These are phyloP conservation scores for Macheiramphus alcinus DNA, from an alignment of 2,113 vertebrate species.

Conservation along the genomic window DNA sequence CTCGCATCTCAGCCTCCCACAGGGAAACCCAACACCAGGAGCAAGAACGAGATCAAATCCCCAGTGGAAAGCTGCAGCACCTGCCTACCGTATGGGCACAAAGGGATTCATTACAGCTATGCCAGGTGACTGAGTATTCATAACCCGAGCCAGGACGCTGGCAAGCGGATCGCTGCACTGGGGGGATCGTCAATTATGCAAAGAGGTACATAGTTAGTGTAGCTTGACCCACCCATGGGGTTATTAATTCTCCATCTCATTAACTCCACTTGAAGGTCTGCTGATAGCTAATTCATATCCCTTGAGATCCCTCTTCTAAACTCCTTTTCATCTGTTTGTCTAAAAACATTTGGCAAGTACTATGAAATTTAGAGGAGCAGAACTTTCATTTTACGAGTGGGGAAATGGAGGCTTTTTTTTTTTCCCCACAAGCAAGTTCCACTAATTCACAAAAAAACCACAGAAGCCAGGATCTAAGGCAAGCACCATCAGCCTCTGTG, in stretches of 20 bases:
- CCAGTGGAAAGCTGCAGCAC: background rate
- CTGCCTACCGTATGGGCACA: slow-evolving; percentile 48
- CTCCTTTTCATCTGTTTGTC: background rate
- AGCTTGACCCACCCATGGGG: background rate
- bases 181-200: slow-evolving; percentile 42
- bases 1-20: background rate
- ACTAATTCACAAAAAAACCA: background rate
- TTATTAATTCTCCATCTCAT: slow-evolving; percentile 11
- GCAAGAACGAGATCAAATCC: slow-evolving; percentile 40
- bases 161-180: background rate
- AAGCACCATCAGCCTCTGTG: background rate
- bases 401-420: background rate
- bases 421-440: background rate
- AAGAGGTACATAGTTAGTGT: background rate
- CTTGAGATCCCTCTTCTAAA: background rate
- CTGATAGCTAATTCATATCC: background rate
- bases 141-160: background rate
- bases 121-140: slow-evolving; percentile 1
- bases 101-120: slow-evolving; percentile 54
- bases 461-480: background rate
- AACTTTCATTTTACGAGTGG: background rate
- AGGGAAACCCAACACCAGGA: slow-evolving; percentile 65
- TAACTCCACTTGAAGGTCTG: background rate
- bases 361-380: background rate
- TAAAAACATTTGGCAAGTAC: background rate